phyloP scores from a whole-genome alignment of 2,797 vertebrate species.

The Ceyx erithaca region DNA sequence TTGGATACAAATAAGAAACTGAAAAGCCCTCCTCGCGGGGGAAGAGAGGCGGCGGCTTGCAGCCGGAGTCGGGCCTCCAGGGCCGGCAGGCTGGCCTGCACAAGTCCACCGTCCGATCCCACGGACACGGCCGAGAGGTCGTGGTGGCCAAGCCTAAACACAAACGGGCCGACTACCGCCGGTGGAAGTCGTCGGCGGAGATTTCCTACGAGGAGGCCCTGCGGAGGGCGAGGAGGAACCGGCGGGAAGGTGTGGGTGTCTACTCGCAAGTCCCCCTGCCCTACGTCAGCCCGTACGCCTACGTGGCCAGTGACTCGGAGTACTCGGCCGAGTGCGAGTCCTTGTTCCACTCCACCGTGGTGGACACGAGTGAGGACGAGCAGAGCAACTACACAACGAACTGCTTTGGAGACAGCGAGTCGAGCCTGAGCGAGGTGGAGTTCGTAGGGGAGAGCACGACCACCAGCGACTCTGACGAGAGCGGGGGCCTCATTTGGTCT shows the following conservation, averaged over 20 bases:
- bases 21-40: constrained; percentile 78
- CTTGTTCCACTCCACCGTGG: constrained; percentile 92
- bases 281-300: constrained; percentile 82
- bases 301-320: constrained; percentile 90
- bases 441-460: constrained; percentile 86
- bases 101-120: constrained; percentile 63
- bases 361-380: constrained; percentile 94
- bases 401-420: constrained; percentile 95
- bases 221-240: constrained; percentile 79
- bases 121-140: constrained; percentile 80
- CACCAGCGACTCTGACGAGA: constrained; percentile 89
- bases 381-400: constrained; percentile 92
- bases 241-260: constrained; percentile 75
- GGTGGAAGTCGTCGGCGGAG: constrained; percentile 83
- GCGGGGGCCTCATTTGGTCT: constrained; percentile 85
- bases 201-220: constrained; percentile 85
- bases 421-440: constrained; percentile 87
- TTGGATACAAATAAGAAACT: constrained; percentile 78
- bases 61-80: constrained; percentile 69
- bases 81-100: constrained; percentile 55
- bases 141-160: constrained; percentile 90
- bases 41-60: constrained; percentile 73
- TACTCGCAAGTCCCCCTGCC: constrained; percentile 68
- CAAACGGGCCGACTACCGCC: constrained; percentile 86
- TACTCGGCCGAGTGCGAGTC: constrained; percentile 95